phyloP scores from a whole-genome alignment of 2,888 invertebrate species.

The Dasysyrphus albostriatus region DNA sequence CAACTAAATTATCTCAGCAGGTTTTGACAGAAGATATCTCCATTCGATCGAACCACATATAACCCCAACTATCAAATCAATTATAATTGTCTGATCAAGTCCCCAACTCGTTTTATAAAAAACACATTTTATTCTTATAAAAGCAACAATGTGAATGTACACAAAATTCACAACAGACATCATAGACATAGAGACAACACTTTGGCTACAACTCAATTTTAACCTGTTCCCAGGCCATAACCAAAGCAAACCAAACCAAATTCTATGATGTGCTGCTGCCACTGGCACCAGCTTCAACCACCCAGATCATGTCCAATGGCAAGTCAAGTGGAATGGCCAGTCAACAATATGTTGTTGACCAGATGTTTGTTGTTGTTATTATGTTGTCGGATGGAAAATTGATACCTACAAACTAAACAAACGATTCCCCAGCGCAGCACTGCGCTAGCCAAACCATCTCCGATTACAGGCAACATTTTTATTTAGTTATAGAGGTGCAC shows the following conservation, averaged over 20 bases:
- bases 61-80: constrained; percentile 50
- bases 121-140: background rate
- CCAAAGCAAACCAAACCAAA: background rate
- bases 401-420: constrained; percentile 37
- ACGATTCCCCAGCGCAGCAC: constrained; percentile 28
- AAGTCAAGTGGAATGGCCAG: constrained; percentile 63
- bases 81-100: constrained; percentile 40
- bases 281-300: constrained; percentile 31
- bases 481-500: constrained; percentile 13
- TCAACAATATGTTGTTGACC: constrained; percentile 47
- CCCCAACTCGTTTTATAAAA: constrained; percentile 23
- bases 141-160: constrained; percentile 1
- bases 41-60: constrained; percentile 57
- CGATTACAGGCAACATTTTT: constrained; percentile 32
- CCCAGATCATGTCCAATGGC: constrained; percentile 49
- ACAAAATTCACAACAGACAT: constrained; percentile 26
- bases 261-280: constrained; percentile 3
- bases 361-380: constrained; percentile 48
- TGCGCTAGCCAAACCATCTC: constrained; percentile 48
- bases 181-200: constrained; percentile 3
- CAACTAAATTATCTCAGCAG: constrained; percentile 20
- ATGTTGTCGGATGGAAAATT: constrained; percentile 48
- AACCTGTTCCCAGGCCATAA: constrained; percentile 27
- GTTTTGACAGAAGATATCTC: constrained; percentile 68
- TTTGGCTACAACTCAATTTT: constrained; percentile 35